Evolutionary conservation across 2,797 vertebrate species (phyloP).

Genomic region (Tauraco hartlaubi): DNA sequence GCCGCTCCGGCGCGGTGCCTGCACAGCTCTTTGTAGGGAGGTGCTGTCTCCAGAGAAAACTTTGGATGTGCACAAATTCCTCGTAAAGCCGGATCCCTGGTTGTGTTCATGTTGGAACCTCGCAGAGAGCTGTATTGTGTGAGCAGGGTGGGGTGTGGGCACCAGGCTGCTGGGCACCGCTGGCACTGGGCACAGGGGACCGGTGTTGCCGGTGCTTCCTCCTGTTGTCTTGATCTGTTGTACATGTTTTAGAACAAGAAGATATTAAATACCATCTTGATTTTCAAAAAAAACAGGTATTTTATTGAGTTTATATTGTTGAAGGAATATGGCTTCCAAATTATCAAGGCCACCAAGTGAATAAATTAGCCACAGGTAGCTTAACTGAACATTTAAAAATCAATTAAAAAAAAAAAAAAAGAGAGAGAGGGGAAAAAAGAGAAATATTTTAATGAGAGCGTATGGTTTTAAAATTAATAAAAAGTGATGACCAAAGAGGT

Average conservation of each 20-base stretch:
- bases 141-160: too few relatives aligned
- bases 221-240: too few relatives aligned
- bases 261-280: background rate
- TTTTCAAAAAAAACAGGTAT: background rate
- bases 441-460: background rate
- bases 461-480: background rate
- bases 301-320: background rate
- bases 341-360: background rate
- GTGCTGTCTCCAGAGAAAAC: background rate
- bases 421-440: background rate
- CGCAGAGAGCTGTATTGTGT: fast-evolving
- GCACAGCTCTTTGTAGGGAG: background rate
- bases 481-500: background rate
- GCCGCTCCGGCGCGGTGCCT: fast-evolving
- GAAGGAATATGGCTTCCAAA: background rate
- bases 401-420: background rate
- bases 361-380: background rate
- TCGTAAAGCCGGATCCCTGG: background rate
- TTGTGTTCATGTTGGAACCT: fast-evolving
- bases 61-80: background rate
- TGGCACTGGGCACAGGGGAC: fast-evolving
- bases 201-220: fast-evolving
- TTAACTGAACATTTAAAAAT: background rate
- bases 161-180: too few relatives aligned
- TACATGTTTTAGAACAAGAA: background rate